Percentiles rank a stretch among this genome's conserved stretches.
Conservation (phyloP, 1,140 invertebrate species). For the Neodiprion lecontei region DNA sequence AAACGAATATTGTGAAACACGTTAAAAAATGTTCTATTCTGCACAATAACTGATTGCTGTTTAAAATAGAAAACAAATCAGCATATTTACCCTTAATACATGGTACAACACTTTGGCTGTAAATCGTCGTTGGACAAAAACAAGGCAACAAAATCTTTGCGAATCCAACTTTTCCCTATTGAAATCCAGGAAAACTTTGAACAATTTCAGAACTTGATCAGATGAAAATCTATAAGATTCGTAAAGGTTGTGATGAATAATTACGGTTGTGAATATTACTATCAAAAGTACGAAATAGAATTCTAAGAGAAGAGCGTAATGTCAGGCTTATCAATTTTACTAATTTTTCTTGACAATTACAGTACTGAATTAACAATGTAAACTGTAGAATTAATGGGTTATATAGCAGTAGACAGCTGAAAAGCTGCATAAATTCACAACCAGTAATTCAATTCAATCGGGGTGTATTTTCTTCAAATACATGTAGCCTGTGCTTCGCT, state of each 20-base stretch:
- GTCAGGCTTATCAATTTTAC: too few species aligned
- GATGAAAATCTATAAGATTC: conserved; percentile 64
- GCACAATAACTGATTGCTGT: background rate
- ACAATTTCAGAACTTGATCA: conserved; percentile 64
- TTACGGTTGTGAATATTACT: background rate
- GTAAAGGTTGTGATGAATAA: conserved; percentile 9
- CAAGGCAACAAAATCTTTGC: conserved; percentile 72
- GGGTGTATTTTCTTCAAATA: too few species aligned
- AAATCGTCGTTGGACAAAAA: conserved; percentile 83
- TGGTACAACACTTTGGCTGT: conserved; percentile 81
- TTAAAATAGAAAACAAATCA: conserved; percentile 25
- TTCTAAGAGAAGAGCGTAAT: background rate
- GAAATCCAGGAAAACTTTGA: conserved; percentile 64
- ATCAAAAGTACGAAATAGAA: conserved; percentile 18
- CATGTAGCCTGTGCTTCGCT: too few species aligned
- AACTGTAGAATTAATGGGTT: background rate
- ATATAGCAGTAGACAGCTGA: too few species aligned
- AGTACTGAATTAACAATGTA: conserved; percentile 22
- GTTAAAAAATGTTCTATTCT: background rate
- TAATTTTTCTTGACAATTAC: conserved; percentile 23
- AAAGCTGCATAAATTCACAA: too few species aligned
- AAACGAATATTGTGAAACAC: conserved; percentile 21
- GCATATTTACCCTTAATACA: conserved; percentile 69
- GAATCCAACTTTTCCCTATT: conserved; percentile 48
- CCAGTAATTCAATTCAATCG: too few species aligned